Base-by-base conservation (phyloP, 2,888 invertebrate genomes). In the Chaitophorus viminalis region DNA sequence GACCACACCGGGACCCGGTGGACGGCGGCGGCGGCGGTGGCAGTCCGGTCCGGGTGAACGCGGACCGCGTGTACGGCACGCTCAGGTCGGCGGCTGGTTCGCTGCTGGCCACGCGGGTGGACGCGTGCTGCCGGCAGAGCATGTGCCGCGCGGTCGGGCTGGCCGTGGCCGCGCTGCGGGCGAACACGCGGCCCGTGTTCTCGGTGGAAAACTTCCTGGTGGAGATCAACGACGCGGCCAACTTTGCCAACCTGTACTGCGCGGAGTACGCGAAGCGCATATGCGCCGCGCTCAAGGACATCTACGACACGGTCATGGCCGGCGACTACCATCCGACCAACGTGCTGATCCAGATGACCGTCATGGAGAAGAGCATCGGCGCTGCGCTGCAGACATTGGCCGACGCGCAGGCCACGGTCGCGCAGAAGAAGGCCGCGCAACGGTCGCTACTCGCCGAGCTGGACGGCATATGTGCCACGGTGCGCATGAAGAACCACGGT, bases 401-500 rank as follows among this genome's bases (percentile, higher is more conserved):
- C 14, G 79, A 87, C 72, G 31, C 14, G 9, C 79, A 31, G 54
- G 79, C 87, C 17, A 87, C 87, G 39, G 72, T 21, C 39, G 60
- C 36, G 17, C 74, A 87, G 11, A 87, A 79, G 65, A 65, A 60
- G 39, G 74, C 39, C 29, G 87, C 79, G 2, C 87, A 87, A 39
- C 78, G 74, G 60, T 79, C 87, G 78, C 65, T 87, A 39, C 79
- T 87, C 17, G 87, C 70, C 33, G 87, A 87, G n/a, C 81, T 87
- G 9, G 81, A 87, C 79, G 74, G 33, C 79, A 36, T 87, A 5
- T 25, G 87, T 60, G 60, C 79, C 25, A 87, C 87, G 74, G 79
- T 87, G 74, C 87, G 87, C 74, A 87, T 87, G 87, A 87, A 87
- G n/a, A 81, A 87, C 81, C n/a, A 87, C 79, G 87, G 87, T 0